Conservation (phyloP, 2,888 invertebrate species). For the Amphimallon solstitiale region DNA sequence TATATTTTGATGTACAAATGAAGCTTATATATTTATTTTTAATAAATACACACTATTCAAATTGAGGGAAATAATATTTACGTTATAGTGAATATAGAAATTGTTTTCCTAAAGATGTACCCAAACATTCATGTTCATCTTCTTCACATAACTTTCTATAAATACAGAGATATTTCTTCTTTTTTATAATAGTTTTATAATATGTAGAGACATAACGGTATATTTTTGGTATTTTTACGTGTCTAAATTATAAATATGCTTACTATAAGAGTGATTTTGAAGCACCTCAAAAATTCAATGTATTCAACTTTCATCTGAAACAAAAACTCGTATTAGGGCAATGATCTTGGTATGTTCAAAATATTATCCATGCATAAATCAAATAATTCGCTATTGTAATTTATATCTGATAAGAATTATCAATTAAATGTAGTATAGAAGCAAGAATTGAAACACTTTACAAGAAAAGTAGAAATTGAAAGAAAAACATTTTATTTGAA, state of each 20-base stretch:
- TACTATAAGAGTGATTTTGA: conserved; percentile 41
- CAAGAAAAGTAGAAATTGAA: no score
- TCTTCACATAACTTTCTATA: conserved; percentile 21
- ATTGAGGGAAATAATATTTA: no score
- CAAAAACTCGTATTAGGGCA: conserved; percentile 26
- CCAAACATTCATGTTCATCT: background rate
- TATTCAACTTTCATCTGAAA: conserved; percentile 50
- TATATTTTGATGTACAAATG: background rate
- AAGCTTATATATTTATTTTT: background rate
- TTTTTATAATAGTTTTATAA: conserved; percentile 43
- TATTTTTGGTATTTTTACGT: conserved; percentile 58
- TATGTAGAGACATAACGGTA: conserved; percentile 56
- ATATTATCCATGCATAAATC: background rate
- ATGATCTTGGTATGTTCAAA: background rate
- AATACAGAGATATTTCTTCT: conserved; percentile 17
- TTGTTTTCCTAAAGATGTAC: background rate
- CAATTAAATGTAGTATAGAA: no score
- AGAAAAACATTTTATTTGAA: no score
- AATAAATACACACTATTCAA: no score
- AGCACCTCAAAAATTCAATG: conserved; percentile 45
- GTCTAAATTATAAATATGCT: conserved; percentile 42
- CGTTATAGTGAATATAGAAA: background rate
- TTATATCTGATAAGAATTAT: no score
- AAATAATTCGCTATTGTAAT: no score
- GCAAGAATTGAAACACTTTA: no score